Evolutionary conservation across 2,113 vertebrate genomes (phyloP).

Genomic region (Fulica atra): DNA sequence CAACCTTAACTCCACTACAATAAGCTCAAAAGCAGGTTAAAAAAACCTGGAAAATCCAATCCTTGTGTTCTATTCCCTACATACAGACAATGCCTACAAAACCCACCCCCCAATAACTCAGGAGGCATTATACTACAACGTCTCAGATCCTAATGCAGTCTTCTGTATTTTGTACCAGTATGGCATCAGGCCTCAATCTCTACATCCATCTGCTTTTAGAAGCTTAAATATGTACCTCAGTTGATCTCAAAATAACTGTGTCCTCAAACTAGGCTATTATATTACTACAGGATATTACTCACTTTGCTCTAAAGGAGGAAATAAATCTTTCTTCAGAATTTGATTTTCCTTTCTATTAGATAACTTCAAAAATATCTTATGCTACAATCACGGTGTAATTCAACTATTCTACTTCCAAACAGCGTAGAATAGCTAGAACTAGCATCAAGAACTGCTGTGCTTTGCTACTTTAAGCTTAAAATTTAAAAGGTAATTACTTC

Average conservation of each 20-base stretch:
- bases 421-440: not conserved
- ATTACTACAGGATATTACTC: not conserved
- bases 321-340: not conserved
- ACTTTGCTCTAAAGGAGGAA: not conserved
- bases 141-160: not conserved
- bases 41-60: not conserved
- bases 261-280: not conserved
- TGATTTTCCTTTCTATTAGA: not conserved
- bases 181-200: not conserved
- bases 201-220: not conserved
- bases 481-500: not conserved
- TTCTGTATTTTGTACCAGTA: not conserved
- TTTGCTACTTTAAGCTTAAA: not conserved
- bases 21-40: not conserved
- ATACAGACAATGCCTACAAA: not conserved
- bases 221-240: not conserved
- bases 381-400: not conserved
- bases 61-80: rapidly evolving
- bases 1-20: not conserved
- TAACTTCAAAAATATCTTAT: not conserved
- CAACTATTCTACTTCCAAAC: not conserved
- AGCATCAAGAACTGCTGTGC: not conserved
- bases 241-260: not conserved
- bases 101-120: not conserved
- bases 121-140: not conserved